Conservation (phyloP, 2,797 vertebrate species). For the Poecilia picta region DNA sequence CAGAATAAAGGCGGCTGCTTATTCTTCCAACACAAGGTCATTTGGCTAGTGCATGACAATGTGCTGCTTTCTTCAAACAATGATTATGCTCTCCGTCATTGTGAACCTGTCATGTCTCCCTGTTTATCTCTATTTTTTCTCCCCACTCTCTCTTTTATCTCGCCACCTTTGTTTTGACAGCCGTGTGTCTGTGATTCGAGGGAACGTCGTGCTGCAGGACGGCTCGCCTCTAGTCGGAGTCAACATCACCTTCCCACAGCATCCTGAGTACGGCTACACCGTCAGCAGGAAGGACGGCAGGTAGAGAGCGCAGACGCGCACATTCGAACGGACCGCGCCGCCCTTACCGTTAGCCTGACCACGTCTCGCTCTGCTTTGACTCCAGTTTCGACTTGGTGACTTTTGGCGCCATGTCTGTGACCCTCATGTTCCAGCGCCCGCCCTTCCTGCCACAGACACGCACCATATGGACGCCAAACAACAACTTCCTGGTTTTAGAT, state of each 20-base stretch:
- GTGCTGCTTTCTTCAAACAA: slow-evolving; percentile 57
- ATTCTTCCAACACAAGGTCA: slow-evolving; percentile 59
- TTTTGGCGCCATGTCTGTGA: slow-evolving; percentile 90
- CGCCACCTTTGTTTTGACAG: slow-evolving; percentile 71
- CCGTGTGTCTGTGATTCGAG: slow-evolving; percentile 90
- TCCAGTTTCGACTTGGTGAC: slow-evolving; percentile 94
- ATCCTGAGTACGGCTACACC: slow-evolving; percentile 92
- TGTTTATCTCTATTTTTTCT: slow-evolving; percentile 25
- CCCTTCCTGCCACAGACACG: slow-evolving; percentile 91
- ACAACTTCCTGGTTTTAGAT: slow-evolving; percentile 92
- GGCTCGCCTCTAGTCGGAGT: slow-evolving; percentile 94
- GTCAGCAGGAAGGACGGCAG: slow-evolving; percentile 96
- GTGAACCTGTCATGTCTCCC: slow-evolving; percentile 59
- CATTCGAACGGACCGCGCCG: not conserved
- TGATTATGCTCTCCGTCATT: slow-evolving; percentile 65
- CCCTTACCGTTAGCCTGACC: not conserved
- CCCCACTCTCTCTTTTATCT: slow-evolving; percentile 17
- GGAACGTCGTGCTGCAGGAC: slow-evolving; percentile 88
- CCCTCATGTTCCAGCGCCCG: slow-evolving; percentile 92
- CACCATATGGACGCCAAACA: slow-evolving; percentile 94
- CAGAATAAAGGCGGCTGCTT: slow-evolving; percentile 51
- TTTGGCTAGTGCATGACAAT: slow-evolving; percentile 52
- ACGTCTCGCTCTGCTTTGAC: not conserved
- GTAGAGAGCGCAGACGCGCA: slow-evolving; percentile 67
- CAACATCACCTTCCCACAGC: slow-evolving; percentile 94